Evolutionary conservation across 2,113 vertebrate genomes (phyloP).

Genomic region (Numenius arquata): DNA sequence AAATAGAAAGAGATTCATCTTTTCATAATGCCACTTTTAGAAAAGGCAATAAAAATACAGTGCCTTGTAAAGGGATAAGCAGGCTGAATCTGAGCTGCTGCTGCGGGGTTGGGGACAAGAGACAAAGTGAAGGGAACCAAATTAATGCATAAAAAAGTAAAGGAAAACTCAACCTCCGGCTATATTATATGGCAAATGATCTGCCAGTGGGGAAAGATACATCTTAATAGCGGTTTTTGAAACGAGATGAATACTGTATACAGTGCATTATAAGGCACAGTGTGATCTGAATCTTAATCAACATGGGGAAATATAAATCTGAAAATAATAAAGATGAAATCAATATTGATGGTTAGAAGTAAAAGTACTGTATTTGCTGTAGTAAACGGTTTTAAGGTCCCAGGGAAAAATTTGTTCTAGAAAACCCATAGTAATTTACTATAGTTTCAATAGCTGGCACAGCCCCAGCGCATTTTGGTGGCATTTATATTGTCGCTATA

Average conservation of each 20-base stretch:
- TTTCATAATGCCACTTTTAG: neutral
- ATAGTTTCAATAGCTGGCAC: constrained; percentile 2
- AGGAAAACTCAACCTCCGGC: neutral
- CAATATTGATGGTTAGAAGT: constrained; percentile 59
- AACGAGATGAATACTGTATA: constrained; percentile 50
- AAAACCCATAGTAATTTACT: constrained; percentile 23
- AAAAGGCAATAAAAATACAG: neutral
- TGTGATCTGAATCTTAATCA: constrained; percentile 66
- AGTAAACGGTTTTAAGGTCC: constrained; percentile 57
- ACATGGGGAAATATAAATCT: constrained; percentile 48
- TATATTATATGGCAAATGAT: constrained; percentile 49
- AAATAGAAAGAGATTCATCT: constrained; percentile 40
- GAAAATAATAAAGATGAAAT: constrained; percentile 63
- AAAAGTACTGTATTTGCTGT: constrained; percentile 59
- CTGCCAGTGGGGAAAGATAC: constrained; percentile 55
- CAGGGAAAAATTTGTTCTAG: constrained; percentile 28
- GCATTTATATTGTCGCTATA: neutral
- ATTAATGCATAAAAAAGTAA: constrained; percentile 49
- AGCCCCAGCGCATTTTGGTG: neutral
- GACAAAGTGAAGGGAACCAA: constrained; percentile 33
- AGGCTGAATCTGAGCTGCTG: neutral
- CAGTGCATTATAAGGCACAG: constrained; percentile 4
- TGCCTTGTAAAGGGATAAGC: constrained; percentile 45
- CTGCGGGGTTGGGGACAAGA: neutral
- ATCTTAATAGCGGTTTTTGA: constrained; percentile 61